A percentile compares a stretch with the other conserved stretches of the same genome.
These are phyloP conservation scores for Plectus sambesii DNA, from an alignment of 1,140 invertebrate genomes.

Conservation along the genomic window DNA sequence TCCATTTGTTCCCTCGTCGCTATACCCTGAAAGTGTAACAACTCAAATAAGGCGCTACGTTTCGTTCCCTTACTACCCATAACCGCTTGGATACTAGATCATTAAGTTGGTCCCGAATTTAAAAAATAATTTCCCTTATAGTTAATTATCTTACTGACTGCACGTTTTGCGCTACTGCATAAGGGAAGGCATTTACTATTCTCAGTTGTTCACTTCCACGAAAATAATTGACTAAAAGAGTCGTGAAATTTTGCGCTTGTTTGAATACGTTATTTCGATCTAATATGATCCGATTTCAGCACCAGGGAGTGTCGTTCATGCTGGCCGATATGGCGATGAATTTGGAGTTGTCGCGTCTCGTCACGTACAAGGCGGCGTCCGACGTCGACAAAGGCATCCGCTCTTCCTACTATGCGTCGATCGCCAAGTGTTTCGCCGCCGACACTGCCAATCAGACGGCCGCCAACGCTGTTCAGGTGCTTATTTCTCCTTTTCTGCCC, in stretches of 20 bases:
- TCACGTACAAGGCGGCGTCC: slow-evolving; percentile 74
- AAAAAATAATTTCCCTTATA: background rate
- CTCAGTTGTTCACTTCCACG: too few relatives aligned
- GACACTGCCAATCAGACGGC: slow-evolving; percentile 90
- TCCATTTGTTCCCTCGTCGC: too few relatives aligned
- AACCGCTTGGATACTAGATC: too few relatives aligned
- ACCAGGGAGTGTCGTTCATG: slow-evolving; percentile 79
- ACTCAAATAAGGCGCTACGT: too few relatives aligned
- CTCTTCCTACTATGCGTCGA: slow-evolving; percentile 73
- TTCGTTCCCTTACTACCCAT: too few relatives aligned
- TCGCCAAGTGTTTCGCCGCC: slow-evolving; percentile 78
- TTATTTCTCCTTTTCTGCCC: too few relatives aligned
- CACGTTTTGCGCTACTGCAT: too few relatives aligned
- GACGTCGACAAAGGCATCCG: slow-evolving; percentile 65
- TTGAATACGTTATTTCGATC: background rate
- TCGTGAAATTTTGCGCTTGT: too few relatives aligned
- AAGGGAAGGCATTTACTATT: too few relatives aligned
- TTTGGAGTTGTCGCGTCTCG: slow-evolving; percentile 70
- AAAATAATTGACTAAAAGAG: too few relatives aligned
- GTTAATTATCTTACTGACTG: slow-evolving; percentile 18
- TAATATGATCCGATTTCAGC: slow-evolving; percentile 50
- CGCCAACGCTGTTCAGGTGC: slow-evolving; percentile 72
- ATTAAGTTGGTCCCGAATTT: too few relatives aligned
- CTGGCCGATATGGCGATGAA: slow-evolving; percentile 83
- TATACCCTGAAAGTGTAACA: too few relatives aligned